Percentiles rank a stretch among this genome's conserved stretches.
phyloP scores from a whole-genome alignment of 1,140 invertebrate species.

The Heliconius hermathena region DNA sequence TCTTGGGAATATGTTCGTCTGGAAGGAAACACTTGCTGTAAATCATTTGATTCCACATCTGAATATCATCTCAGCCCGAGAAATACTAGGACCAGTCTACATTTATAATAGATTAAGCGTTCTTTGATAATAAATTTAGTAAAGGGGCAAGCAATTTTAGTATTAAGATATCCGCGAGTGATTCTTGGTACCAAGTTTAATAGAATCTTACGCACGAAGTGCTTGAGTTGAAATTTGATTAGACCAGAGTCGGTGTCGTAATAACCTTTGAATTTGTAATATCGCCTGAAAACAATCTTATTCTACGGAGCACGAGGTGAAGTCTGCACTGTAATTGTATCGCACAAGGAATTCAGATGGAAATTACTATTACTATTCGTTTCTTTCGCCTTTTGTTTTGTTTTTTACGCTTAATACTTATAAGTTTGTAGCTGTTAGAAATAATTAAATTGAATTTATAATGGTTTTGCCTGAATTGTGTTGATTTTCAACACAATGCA shows the following conservation, averaged over 20 bases:
- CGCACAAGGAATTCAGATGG: conserved; percentile 14
- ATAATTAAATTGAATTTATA: too few relatives aligned
- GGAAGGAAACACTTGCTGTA: conserved; percentile 24
- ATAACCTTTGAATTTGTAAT: conserved; percentile 40
- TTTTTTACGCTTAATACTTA: neutral
- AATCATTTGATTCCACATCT: conserved; percentile 22
- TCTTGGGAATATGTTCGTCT: neutral
- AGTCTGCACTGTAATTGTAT: conserved; percentile 24
- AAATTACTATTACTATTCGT: conserved; percentile 15
- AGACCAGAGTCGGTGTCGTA: conserved; percentile 18
- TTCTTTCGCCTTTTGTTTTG: neutral
- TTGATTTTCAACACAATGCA: too few relatives aligned
- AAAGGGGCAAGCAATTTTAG: conserved; percentile 30
- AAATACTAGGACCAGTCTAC: conserved; percentile 12
- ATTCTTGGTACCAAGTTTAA: conserved; percentile 27
- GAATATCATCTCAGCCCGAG: conserved; percentile 15
- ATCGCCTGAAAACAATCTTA: conserved; percentile 24
- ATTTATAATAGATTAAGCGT: conserved; percentile 38
- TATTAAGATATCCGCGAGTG: conserved; percentile 28
- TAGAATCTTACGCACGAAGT: conserved; percentile 36
- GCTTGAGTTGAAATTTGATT: conserved; percentile 36
- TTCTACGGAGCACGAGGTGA: conserved; percentile 29
- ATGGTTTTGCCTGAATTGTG: too few relatives aligned
- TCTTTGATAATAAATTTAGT: conserved; percentile 42
- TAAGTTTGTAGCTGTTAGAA: too few relatives aligned